Conservation (phyloP, 2,888 invertebrate species). For the Amiota communis region DNA sequence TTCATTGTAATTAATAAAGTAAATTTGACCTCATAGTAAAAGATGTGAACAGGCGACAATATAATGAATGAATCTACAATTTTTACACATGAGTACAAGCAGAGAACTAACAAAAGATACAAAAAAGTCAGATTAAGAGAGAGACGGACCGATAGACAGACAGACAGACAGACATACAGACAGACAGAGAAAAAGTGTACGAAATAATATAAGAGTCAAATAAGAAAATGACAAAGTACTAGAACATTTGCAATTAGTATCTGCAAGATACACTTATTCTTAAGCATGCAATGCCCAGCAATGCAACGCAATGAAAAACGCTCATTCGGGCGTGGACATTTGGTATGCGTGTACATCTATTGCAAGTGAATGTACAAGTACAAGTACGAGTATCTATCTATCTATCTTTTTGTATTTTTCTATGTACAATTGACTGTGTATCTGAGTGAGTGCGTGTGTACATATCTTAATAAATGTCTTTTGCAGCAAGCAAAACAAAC, state of each 20-base stretch:
- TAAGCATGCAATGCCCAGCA: neutral
- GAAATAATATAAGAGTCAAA: constrained; percentile 43
- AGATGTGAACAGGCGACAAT: constrained; percentile 51
- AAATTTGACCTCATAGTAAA: constrained; percentile 64
- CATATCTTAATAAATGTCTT: constrained; percentile 63
- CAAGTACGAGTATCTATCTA: neutral
- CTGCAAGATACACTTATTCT: constrained; percentile 35
- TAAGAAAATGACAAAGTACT: constrained; percentile 60
- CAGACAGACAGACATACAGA: neutral
- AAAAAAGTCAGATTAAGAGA: constrained; percentile 4
- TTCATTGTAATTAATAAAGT: constrained; percentile 64
- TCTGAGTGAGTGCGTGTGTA: constrained; percentile 5
- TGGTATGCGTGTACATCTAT: neutral
- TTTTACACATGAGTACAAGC: constrained; percentile 31
- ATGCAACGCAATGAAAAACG: neutral
- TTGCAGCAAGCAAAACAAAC: constrained; percentile 60
- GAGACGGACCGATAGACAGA: constrained; percentile 17
- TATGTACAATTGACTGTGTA: neutral
- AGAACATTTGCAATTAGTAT: constrained; percentile 55
- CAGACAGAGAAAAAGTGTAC: constrained; percentile 16
- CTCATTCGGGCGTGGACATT: too few species aligned
- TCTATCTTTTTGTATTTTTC: too few species aligned
- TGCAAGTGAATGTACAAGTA: constrained; percentile 16
- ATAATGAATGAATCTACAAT: constrained; percentile 55
- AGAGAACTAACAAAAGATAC: constrained; percentile 11